Evolutionary conservation across 1,140 invertebrate genomes (phyloP), one percentile per base, ranked within the genome.

Genomic region (Nebria ingens): DNA sequence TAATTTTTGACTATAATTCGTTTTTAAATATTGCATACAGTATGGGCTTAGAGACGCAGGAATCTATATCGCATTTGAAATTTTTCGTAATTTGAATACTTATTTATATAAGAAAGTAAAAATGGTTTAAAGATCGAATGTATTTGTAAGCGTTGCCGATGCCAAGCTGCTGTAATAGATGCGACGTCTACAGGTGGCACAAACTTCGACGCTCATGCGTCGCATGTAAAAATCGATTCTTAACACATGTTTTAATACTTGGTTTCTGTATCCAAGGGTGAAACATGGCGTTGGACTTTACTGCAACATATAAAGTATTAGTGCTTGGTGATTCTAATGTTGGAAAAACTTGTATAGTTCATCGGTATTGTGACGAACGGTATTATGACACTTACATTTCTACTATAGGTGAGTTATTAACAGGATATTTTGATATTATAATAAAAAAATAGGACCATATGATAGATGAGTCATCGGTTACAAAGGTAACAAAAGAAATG

Each of bases 311-410:
- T 71, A 91, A 91, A 75, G 81, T 93, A 51, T 73, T 93, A 56
- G 86, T 93, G 64, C 76, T 93, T 59, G 90, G 91, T 51, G 91
- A 93, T 75, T 91, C 89, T 2, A 92, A 92, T 74, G 90, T 93
- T 52, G 91, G 90, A 11, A 93, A 93, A 77, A 93, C 91, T 21
- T 93, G 91, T 72, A 86, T 93, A 60, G 87, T 93, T 51, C 89
- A 92, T 72, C 81, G 89, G 70, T 93, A 91, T 69, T 91, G 89
- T 67, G 88, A 91, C 68, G 88, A 92, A 70, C 81, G 87, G 63
- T 93, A 91, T 72, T 90, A 91, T 70, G 88, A 91, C 67, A 90
- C 88, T 58, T 92, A 93, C 70, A 91, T 92, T 71, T 91, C 89
- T 6, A 93, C 90, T 54, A 91, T 93, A 75, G 89, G 90, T 91